These are phyloP conservation scores for Rhombomys opimus DNA, from an alignment of 2,113 vertebrate genomes.

Conservation along the genomic window DNA sequence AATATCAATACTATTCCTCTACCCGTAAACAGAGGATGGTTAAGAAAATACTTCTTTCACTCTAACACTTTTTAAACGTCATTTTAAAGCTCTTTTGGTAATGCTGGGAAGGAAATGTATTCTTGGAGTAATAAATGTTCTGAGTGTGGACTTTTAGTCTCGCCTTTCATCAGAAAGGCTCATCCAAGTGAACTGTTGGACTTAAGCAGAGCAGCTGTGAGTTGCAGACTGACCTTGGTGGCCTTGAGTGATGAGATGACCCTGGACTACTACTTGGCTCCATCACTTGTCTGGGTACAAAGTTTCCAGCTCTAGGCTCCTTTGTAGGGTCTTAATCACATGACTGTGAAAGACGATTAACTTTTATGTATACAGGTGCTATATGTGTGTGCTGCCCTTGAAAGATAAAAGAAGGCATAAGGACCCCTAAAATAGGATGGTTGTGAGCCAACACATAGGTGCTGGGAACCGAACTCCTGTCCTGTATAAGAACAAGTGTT, in stretches of 20 bases:
- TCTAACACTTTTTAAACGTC: background rate
- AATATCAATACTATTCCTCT: background rate
- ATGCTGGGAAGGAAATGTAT: background rate
- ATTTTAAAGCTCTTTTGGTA: constrained; percentile 11
- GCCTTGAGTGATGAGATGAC: background rate
- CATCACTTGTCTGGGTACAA: background rate
- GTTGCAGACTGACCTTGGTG: accelerated
- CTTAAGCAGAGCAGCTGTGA: background rate
- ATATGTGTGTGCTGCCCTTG: background rate
- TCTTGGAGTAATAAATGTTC: background rate
- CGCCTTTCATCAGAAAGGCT: background rate
- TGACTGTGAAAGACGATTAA: background rate
- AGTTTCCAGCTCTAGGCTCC: constrained; percentile 6
- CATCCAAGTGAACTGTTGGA: background rate
- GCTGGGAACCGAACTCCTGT: background rate
- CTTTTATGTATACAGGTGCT: background rate
- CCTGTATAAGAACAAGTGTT: background rate
- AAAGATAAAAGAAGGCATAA: background rate
- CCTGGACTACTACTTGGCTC: background rate
- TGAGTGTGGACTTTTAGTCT: background rate
- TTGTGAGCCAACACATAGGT: background rate
- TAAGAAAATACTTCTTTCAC: background rate
- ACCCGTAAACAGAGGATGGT: constrained; percentile 21
- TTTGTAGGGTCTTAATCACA: background rate
- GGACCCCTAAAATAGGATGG: background rate